These are phyloP conservation scores for Macaria liturata DNA, from an alignment of 2,888 invertebrate genomes.

Conservation along the genomic window DNA sequence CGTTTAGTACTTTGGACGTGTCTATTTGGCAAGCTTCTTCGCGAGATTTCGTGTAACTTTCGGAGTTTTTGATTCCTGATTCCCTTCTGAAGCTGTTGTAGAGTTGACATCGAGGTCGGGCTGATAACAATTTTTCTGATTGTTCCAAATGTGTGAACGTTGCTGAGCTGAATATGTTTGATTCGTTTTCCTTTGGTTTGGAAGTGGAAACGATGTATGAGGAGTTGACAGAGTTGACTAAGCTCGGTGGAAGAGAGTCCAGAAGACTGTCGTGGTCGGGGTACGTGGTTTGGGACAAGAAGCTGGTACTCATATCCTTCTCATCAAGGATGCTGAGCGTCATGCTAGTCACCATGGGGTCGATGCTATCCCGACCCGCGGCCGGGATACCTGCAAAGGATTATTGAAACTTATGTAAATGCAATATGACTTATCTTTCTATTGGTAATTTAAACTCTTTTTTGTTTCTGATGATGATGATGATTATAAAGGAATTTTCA, in stretches of 20 bases:
- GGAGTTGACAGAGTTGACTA: constrained; percentile 75
- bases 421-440: too few species aligned
- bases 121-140: constrained; percentile 66
- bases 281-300: constrained; percentile 76
- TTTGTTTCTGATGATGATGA: too few species aligned
- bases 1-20: constrained; percentile 64
- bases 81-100: constrained; percentile 65
- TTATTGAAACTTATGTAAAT: too few species aligned
- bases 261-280: constrained; percentile 76
- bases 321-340: constrained; percentile 78
- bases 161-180: constrained; percentile 72
- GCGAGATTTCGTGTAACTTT: constrained; percentile 70
- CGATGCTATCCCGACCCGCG: constrained; percentile 69
- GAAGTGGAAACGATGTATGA: constrained; percentile 61
- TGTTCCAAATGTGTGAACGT: constrained; percentile 75
- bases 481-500: too few species aligned
- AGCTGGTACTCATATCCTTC: constrained; percentile 80
- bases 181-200: constrained; percentile 55
- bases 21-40: constrained; percentile 74
- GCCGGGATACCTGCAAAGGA: constrained; percentile 33
- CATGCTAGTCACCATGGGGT: constrained; percentile 79
- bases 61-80: constrained; percentile 57
- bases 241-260: constrained; percentile 73
- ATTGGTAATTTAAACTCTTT: too few species aligned
- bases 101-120: constrained; percentile 60